Conservation (phyloP, 2,797 vertebrate genomes). For the Alca torda region DNA sequence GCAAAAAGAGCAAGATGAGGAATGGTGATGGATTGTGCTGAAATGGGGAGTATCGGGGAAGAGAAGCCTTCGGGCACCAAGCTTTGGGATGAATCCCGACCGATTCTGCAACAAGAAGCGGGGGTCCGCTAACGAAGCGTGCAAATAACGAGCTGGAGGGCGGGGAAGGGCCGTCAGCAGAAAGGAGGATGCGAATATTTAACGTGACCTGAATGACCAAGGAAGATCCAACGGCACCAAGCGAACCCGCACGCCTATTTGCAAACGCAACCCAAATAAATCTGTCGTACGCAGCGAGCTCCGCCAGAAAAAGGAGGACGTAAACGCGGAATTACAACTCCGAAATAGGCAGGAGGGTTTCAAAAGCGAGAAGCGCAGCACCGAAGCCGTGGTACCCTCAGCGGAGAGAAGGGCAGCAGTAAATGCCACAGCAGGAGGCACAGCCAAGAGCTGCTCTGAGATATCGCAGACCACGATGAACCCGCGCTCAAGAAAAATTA, state of each 20-base stretch:
- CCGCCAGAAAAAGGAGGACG: neutral
- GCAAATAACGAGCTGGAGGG: neutral
- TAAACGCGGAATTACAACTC: rapidly evolving
- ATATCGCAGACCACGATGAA: rapidly evolving
- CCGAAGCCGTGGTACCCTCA: neutral
- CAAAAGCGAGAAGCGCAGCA: rapidly evolving
- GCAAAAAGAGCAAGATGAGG: too few species aligned
- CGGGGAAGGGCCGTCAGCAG: neutral
- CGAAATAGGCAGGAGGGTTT: rapidly evolving
- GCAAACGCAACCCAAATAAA: neutral
- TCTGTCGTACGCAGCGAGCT: rapidly evolving
- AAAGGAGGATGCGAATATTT: neutral
- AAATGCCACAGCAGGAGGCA: neutral
- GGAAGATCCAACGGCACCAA: neutral
- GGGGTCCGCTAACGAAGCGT: rapidly evolving
- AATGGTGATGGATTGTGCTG: neutral
- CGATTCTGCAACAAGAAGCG: neutral
- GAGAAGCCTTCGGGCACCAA: neutral
- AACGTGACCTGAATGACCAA: neutral
- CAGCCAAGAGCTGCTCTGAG: neutral
- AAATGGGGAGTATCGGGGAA: neutral
- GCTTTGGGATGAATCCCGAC: neutral
- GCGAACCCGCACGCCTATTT: rapidly evolving
- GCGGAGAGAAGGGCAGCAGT: neutral
- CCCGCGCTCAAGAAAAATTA: neutral